phyloP scores from a whole-genome alignment of 2,113 vertebrate genomes.

The Cryptoleucopteryx plumbea region DNA sequence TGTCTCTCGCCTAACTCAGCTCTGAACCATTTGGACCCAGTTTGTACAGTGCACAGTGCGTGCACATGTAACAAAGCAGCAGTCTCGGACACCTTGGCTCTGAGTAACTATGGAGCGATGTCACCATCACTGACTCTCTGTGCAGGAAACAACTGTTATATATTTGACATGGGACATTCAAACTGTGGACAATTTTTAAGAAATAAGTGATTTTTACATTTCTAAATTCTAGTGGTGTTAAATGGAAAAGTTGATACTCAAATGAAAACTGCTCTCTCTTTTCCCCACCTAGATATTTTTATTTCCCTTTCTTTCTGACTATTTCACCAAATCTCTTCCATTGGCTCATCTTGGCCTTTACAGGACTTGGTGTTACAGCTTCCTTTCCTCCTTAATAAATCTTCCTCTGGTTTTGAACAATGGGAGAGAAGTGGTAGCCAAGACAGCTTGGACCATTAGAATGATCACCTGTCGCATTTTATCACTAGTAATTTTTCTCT shows the following conservation, averaged over 20 bases:
- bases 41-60: rapidly evolving
- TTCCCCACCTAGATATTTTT: background rate
- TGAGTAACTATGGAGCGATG: rapidly evolving
- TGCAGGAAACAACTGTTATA: background rate
- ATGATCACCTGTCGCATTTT: conserved; percentile 31
- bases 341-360: background rate
- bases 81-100: background rate
- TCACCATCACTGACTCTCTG: background rate
- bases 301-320: background rate
- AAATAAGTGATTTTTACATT: background rate
- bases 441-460: background rate
- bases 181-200: background rate
- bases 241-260: background rate
- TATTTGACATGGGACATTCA: background rate
- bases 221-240: background rate
- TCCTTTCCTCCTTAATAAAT: conserved; percentile 7
- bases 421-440: background rate
- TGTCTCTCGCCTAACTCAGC: background rate
- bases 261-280: background rate
- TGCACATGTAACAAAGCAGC: rapidly evolving
- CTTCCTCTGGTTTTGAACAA: conserved; percentile 5
- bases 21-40: background rate
- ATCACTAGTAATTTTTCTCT: conserved; percentile 33
- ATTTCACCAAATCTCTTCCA: background rate
- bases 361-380: background rate